Percentiles rank a stretch among this genome's conserved stretches.
phyloP scores from a whole-genome alignment of 2,888 invertebrate species.

The Ceraclea dissimilis region DNA sequence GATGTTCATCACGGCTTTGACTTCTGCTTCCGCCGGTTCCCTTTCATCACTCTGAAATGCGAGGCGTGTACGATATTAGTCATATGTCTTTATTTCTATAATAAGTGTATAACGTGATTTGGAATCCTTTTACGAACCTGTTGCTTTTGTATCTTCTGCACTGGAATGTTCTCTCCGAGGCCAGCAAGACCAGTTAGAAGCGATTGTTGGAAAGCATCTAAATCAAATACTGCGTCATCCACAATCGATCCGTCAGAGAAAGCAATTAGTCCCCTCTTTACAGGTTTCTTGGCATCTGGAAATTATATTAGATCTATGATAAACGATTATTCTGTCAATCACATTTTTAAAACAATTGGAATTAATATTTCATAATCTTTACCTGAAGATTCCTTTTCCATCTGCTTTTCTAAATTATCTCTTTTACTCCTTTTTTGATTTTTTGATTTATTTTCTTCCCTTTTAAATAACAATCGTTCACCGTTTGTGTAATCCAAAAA shows the following conservation, averaged over 20 bases:
- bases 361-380: not conserved
- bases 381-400: conserved; percentile 28
- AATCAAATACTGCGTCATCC: conserved; percentile 52
- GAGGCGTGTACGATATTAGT: too few relatives aligned
- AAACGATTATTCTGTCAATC: not conserved
- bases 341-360: too few relatives aligned
- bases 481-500: conserved; percentile 49
- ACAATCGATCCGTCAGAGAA: conserved; percentile 61
- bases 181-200: conserved; percentile 59
- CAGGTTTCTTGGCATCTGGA: conserved; percentile 41
- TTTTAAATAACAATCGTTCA: conserved; percentile 46
- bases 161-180: conserved; percentile 57
- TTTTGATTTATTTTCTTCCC: conserved; percentile 32
- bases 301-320: too few relatives aligned
- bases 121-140: conserved; percentile 37
- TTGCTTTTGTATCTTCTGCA: conserved; percentile 55
- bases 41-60: conserved; percentile 54
- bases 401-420: conserved; percentile 44
- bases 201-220: conserved; percentile 46
- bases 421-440: conserved; percentile 39
- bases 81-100: too few relatives aligned
- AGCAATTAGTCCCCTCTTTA: conserved; percentile 59
- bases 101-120: too few relatives aligned
- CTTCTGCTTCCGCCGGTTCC: conserved; percentile 79
- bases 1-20: conserved; percentile 68